phyloP scores from a whole-genome alignment of 1,140 invertebrate genomes.

The Diploscapter pachys region DNA sequence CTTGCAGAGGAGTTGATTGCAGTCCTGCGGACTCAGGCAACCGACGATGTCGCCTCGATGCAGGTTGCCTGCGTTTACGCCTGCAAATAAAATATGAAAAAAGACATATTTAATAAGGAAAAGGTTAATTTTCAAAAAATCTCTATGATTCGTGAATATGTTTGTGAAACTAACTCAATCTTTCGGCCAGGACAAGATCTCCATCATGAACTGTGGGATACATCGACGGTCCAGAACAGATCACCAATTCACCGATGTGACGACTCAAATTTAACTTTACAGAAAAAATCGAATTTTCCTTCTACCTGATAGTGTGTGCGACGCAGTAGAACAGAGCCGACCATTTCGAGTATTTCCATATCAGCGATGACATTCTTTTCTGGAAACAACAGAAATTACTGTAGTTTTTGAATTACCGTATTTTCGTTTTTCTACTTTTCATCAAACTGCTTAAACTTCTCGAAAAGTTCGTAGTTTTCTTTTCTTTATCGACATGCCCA shows the following conservation, averaged over 20 bases:
- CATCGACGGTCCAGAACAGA: conserved; percentile 38
- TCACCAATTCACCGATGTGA: conserved; percentile 32
- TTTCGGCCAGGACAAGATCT: conserved; percentile 32
- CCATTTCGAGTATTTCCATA: conserved; percentile 12
- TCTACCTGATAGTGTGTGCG: conserved; percentile 1
- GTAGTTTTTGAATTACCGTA: too few species aligned
- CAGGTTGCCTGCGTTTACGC: conserved; percentile 16
- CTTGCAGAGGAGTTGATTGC: conserved; percentile 33
- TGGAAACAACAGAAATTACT: too few species aligned
- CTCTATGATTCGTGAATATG: not conserved
- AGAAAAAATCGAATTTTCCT: too few species aligned
- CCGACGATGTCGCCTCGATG: conserved; percentile 38
- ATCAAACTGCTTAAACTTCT: too few species aligned
- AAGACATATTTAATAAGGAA: too few species aligned
- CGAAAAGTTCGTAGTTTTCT: too few species aligned
- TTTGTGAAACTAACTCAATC: conserved; percentile 23
- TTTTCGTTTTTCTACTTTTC: too few species aligned
- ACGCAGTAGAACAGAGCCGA: conserved; percentile 7
- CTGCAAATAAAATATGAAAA: not conserved
- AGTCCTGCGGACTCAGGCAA: conserved; percentile 26
- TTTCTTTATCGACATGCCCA: too few species aligned
- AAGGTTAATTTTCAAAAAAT: conserved; percentile 1
- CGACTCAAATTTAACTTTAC: not conserved
- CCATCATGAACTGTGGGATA: conserved; percentile 37
- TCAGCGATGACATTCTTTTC: not conserved